phyloP scores from a whole-genome alignment of 2,797 vertebrate species.

The Sebastes jordani region DNA sequence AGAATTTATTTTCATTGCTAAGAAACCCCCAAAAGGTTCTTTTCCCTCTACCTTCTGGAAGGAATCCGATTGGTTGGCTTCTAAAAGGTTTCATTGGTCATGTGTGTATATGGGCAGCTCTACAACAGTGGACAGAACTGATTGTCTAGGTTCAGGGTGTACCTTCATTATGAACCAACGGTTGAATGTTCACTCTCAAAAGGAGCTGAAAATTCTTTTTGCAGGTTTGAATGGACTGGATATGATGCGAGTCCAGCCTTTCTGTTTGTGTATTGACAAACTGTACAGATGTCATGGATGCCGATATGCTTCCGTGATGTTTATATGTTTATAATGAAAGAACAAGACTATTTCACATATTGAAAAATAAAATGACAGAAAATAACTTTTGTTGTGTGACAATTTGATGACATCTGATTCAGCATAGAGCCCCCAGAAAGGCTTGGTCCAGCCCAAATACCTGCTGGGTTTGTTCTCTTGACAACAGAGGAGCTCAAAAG shows the following conservation, averaged over 20 bases:
- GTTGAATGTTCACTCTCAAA: not conserved
- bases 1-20: not conserved
- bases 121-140: not conserved
- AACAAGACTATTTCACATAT: slow-evolving; percentile 68
- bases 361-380: slow-evolving; percentile 58
- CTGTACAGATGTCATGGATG: slow-evolving; percentile 66
- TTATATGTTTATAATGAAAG: slow-evolving; percentile 78
- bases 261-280: slow-evolving; percentile 12
- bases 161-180: not conserved
- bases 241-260: not conserved
- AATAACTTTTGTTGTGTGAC: not conserved
- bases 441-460: not conserved
- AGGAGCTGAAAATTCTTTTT: not conserved
- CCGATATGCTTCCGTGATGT: slow-evolving; percentile 52
- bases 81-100: not conserved
- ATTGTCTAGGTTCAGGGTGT: not conserved
- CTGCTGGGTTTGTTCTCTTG: not conserved
- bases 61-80: not conserved
- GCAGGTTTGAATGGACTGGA: not conserved
- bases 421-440: not conserved
- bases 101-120: not conserved
- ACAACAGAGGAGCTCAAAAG: not conserved
- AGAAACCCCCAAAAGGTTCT: not conserved
- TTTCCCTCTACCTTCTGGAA: not conserved
- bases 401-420: not conserved